Conservation (phyloP, 2,888 invertebrate genomes). For the Odontocerum albicorne region DNA sequence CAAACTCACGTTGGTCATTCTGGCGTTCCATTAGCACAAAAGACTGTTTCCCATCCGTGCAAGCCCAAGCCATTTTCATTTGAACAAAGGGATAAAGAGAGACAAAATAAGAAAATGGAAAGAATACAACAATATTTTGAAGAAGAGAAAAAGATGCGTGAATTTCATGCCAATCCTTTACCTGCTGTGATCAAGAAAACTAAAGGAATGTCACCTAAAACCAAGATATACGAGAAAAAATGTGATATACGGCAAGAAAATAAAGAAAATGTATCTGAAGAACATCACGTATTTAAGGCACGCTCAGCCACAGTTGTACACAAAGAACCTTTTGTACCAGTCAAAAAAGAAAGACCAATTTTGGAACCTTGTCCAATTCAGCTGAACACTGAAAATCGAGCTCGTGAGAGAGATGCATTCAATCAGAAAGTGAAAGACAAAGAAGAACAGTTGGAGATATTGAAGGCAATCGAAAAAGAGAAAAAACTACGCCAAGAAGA, state of each 20-base stretch:
- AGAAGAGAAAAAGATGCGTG: slow-evolving; percentile 60
- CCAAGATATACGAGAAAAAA: slow-evolving; percentile 45
- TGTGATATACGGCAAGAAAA: slow-evolving; percentile 35
- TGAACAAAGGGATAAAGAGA: slow-evolving; percentile 62
- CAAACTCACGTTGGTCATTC: slow-evolving; percentile 21
- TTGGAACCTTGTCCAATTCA: slow-evolving; percentile 56
- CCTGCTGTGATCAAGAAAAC: slow-evolving; percentile 56
- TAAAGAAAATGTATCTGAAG: slow-evolving; percentile 46
- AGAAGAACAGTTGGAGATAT: slow-evolving; percentile 47
- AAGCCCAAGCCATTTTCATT: slow-evolving; percentile 66
- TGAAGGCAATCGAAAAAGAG: slow-evolving; percentile 47
- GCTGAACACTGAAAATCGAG: slow-evolving; percentile 66
- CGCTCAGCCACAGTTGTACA: slow-evolving; percentile 61
- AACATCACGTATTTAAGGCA: slow-evolving; percentile 59
- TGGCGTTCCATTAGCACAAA: slow-evolving; percentile 28
- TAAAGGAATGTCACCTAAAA: slow-evolving; percentile 42
- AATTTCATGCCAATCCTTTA: slow-evolving; percentile 72
- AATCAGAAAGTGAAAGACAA: slow-evolving; percentile 58
- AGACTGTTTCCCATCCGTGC: slow-evolving; percentile 26
- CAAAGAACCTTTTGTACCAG: slow-evolving; percentile 67
- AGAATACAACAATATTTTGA: slow-evolving; percentile 61
- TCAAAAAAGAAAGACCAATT: slow-evolving; percentile 50
- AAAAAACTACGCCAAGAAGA: slow-evolving; percentile 47
- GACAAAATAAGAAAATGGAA: slow-evolving; percentile 61
- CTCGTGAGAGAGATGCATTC: slow-evolving; percentile 62